Evolutionary conservation across 1,140 invertebrate species (phyloP).

Genomic region (Drosophila bifasciata): DNA sequence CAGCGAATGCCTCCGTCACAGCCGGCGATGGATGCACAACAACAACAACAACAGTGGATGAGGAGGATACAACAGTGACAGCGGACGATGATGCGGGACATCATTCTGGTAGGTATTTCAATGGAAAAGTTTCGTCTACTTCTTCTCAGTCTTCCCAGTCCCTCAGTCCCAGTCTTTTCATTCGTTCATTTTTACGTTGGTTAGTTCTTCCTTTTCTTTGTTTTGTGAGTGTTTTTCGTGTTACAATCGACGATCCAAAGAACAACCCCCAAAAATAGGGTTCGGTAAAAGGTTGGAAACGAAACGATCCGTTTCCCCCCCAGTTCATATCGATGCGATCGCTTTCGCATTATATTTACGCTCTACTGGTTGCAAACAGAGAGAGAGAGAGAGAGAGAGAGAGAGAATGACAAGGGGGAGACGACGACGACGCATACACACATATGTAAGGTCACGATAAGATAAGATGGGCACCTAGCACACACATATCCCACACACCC

Average conservation of each 20-base stretch:
- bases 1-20: slow-evolving; percentile 26
- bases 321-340: too few species aligned
- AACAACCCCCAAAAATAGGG: slow-evolving; percentile 22
- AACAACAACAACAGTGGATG: slow-evolving; percentile 12
- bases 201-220: background rate
- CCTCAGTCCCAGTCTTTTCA: background rate
- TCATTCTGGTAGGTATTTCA: slow-evolving; percentile 78
- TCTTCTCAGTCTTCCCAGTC: slow-evolving; percentile 7
- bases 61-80: slow-evolving; percentile 17
- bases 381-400: too few species aligned
- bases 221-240: background rate
- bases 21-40: slow-evolving; percentile 13
- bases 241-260: slow-evolving; percentile 17
- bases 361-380: too few species aligned
- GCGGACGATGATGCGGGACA: slow-evolving; percentile 82
- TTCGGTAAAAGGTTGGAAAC: slow-evolving; percentile 3
- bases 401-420: too few species aligned
- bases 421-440: too few species aligned
- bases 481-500: background rate
- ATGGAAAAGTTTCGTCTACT: slow-evolving; percentile 6
- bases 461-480: slow-evolving; percentile 12
- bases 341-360: too few species aligned
- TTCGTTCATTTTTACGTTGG: background rate
- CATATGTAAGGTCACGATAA: slow-evolving; percentile 29
- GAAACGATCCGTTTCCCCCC: background rate